A percentile compares a stretch with the other conserved stretches of the same genome.
Evolutionary conservation across 1,140 invertebrate species (phyloP).

Genomic region (Orchestia grillus): DNA sequence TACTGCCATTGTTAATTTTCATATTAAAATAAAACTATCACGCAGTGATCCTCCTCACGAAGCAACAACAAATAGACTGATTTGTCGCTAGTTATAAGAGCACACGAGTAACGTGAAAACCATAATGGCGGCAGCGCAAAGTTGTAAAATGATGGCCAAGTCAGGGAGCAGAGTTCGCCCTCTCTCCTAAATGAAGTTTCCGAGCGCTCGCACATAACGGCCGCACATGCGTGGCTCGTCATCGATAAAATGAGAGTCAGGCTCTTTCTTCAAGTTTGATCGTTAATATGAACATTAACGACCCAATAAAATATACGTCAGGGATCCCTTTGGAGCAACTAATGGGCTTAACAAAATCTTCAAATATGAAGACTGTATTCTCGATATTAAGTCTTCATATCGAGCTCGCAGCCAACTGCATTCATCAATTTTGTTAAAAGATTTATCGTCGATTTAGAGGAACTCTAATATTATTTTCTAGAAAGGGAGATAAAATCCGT

Average conservation of each 20-base stretch:
- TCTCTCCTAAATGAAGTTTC: constrained; percentile 1
- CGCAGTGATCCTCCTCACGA: too few species aligned
- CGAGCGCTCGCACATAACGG: not conserved
- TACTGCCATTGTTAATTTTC: too few species aligned
- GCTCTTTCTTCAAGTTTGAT: not conserved
- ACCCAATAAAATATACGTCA: constrained; percentile 34
- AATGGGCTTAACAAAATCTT: not conserved
- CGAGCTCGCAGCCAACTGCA: not conserved
- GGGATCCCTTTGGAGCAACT: not conserved
- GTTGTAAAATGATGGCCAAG: not conserved
- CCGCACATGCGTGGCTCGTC: not conserved
- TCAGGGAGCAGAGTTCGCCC: not conserved
- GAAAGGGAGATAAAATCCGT: not conserved
- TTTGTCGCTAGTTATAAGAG: too few species aligned
- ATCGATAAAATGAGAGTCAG: not conserved
- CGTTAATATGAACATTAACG: constrained; percentile 23
- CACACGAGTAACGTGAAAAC: not conserved
- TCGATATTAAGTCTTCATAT: not conserved
- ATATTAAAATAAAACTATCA: too few species aligned
- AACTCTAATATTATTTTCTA: not conserved
- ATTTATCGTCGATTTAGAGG: not conserved
- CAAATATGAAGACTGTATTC: not conserved
- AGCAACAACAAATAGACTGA: too few species aligned
- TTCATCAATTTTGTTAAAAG: not conserved
- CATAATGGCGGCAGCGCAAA: not conserved